Evolutionary conservation across 2,888 invertebrate genomes (phyloP), one percentile per base, ranked within the genome.

Genomic region (Volucella bombylans): DNA sequence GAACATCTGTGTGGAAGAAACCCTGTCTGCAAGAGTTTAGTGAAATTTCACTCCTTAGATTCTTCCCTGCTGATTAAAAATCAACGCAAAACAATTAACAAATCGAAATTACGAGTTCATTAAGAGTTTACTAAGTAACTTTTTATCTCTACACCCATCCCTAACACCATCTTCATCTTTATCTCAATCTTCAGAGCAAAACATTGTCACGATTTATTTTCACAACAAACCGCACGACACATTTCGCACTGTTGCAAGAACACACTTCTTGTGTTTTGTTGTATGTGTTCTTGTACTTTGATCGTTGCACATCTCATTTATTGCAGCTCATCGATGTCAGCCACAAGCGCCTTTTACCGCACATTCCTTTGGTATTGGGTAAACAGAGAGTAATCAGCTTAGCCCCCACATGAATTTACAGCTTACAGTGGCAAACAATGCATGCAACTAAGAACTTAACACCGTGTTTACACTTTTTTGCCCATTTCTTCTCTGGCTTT

Each of bases 361-460:
- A 39, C 57, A 57, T 39, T 57, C 39, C 43, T 10, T 12, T 18
- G 15, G 1, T 11, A 4, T 4, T 38, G 39, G 14, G 8, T 9
- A 39, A 39, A 39, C n/a, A n/a, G 39, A 10, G 18, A 12, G 45
- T 62, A 18, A 8, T 15, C 55, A 15, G 11, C 39, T 10, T 14
- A 38, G 43, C n/a, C 59, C 45, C 61, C 73, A 77, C 64, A 77
- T 31, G 15, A 57, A 45, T 69, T 82, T 77, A 67, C 59, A 62
- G 45, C 79, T 83, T 65, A 79, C 78, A 47, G 23, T 65, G 73
- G 41, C 82, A 83, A 83, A 73, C 79, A 83, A 83, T 79, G 73
- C 82, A 62, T 79, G 82, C 79, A 83, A 69, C 82, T 57, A 65
- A 69, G 55, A 79, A 79, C 79, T 83, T 83, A 83, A 49, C 79